These are phyloP conservation scores for Oenanthe oenanthe DNA, from an alignment of 2,113 vertebrate species.

Conservation along the genomic window DNA sequence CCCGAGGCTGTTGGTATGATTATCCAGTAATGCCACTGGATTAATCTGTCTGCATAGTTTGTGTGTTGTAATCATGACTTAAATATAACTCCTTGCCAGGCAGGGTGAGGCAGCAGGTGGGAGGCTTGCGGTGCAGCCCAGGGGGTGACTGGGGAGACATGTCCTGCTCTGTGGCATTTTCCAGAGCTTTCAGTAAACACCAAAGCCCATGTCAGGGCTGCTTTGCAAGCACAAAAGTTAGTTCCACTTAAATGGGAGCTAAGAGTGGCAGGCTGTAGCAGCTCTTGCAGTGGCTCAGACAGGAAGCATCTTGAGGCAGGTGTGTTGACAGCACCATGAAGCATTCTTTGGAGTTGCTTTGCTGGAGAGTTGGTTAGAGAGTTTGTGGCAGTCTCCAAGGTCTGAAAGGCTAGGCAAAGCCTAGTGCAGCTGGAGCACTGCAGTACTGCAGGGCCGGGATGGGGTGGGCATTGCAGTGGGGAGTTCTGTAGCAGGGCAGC, in stretches of 20 bases:
- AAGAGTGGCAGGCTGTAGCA: background rate
- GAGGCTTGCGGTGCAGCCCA: background rate
- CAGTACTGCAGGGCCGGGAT: fast-evolving
- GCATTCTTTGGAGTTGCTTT: background rate
- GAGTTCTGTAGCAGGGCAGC: background rate
- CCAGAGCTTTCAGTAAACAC: background rate
- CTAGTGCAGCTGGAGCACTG: background rate
- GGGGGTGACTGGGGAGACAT: background rate
- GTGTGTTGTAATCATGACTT: background rate
- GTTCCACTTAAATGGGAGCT: background rate
- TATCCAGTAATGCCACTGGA: background rate
- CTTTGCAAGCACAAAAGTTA: background rate
- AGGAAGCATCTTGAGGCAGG: background rate
- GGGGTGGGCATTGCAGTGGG: fast-evolving
- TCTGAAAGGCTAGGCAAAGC: background rate
- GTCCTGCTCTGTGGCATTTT: background rate
- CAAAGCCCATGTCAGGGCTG: background rate
- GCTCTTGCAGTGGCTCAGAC: background rate
- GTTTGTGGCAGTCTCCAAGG: background rate
- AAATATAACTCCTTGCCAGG: background rate
- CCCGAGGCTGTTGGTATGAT: background rate
- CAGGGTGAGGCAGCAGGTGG: background rate
- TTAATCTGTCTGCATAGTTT: background rate
- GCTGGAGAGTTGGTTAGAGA: fast-evolving
- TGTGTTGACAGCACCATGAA: background rate